Base-by-base conservation (phyloP, 2,888 invertebrate species). In the Isotomurus palustris region DNA sequence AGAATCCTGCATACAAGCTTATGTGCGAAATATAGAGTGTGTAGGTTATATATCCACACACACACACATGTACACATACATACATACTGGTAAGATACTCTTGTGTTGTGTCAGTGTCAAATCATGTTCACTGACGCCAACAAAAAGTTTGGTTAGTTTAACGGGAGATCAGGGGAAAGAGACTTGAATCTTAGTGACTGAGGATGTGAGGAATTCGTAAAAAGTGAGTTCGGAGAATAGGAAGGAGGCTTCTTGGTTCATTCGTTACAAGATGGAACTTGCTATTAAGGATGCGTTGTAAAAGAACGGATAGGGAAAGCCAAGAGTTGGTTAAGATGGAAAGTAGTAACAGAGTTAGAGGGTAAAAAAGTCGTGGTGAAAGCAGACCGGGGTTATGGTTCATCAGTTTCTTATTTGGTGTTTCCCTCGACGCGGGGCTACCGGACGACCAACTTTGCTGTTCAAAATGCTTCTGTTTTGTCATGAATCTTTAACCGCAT, bases 401-500 rank as follows among this genome's bases (percentile, higher is more conserved):
- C 50, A 50, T 50, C 50, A 50, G 50, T 36, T 50, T 36, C 50
- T 50, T 50, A 50, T 50, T 50, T 38, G 50, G 38, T 50, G 50
- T 50, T 50, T 50, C 50, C 50, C 22, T 35, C 38, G 25, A 36
- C 38, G 40, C 36, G 21, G 36, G 22, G 35, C 38, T 12, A 50
- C 50, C 50, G 50, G 50, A 50, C 50, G 38, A 24, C 27, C 21
- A 22, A 50, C 24, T 27, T 50, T 50, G 10, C 38, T 38, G 35
- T 38, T 27, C 22, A 4, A 38, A 50, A 50, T 50, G 50, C 40
- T 27, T 38, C 24, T 50, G 40, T 38, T 25, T 50, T 50, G 38
- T 35, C 50, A 50, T 50, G 50, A 50, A 50, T 50, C 35, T 50
- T 50, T 50, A 50, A 50, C 50, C 50, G 50, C 50, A 50, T 50